Evolutionary conservation across 53 echinoderm and acorn worm genomes (phyloP), one percentile per base, ranked within the genome.

Genomic region (Echinarachnius parma): DNA sequence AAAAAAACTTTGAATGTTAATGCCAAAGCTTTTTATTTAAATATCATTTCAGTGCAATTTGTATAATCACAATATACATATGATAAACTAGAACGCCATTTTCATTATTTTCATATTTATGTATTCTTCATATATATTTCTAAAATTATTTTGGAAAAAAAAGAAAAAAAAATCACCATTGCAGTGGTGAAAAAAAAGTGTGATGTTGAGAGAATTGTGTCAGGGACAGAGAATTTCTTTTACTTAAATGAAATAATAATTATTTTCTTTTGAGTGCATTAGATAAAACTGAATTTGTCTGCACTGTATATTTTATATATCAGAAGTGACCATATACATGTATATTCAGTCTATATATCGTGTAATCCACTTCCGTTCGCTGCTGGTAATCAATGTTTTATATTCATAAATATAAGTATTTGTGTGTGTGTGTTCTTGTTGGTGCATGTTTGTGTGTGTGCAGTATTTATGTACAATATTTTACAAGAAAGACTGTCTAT

Each of bases 1-100:
- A 28, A 27, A 34, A 21, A 21, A 70, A 49, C 5, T 27, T 66
- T 66, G 66, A 66, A 66, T 15, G 16, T 70, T 53, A 70, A 70
- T 70, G 70, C 70, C 70, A 70, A 70, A 70, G 70, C 70, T 34
- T 66, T n/a, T 34, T 70, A 70, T 70, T 70, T 70, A 70, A 70
- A 70, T 70, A 70, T 70, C 53, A 70, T 70, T 70, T 70, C 53
- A 53, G 70, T 70, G 70, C 70, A 70, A 70, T 70, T 70, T 70
- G 70, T 70, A 54, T 70, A 70, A 70, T 70, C 70, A 53, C 70
- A 70, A 54, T 70, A 70, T 54, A 70, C 70, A 70, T 37, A 24
- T 53, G 34, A 70, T 34, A 70, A 53, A 70, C 9, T 34, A 53
- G 70, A 68, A 53, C 16, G 70, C 53, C 70, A 53, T 70, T 70